Percentiles rank a stretch among this genome's conserved stretches.
These are phyloP conservation scores for Hydractinia echinata DNA, from an alignment of 30 jellyfish, hydroid and myxozoan species.

Conservation along the genomic window DNA sequence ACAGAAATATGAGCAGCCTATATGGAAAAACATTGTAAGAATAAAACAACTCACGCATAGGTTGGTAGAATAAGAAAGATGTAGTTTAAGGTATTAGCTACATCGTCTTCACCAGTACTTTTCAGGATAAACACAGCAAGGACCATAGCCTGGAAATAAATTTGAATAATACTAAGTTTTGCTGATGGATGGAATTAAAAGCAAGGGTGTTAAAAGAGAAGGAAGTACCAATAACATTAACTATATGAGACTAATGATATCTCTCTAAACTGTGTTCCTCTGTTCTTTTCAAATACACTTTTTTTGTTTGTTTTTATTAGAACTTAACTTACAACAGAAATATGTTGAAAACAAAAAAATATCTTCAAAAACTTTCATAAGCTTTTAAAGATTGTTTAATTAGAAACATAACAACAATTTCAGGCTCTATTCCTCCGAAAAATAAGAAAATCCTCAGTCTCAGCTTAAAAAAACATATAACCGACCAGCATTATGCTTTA, in stretches of 20 bases:
- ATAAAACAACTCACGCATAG: conserved; percentile 53
- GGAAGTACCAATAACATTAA: not conserved
- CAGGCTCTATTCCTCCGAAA: not conserved
- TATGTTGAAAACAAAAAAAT: not conserved
- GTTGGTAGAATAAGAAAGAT: conserved; percentile 68
- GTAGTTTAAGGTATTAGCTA: conserved; percentile 64
- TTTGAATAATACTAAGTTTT: not conserved
- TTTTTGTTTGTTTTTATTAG: too few relatives aligned
- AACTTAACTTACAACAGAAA: too few relatives aligned
- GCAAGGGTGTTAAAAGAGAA: not conserved
- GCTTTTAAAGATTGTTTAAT: not conserved
- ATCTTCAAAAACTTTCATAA: not conserved
- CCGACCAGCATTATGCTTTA: too few relatives aligned
- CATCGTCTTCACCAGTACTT: conserved; percentile 34
- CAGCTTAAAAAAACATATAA: too few relatives aligned
- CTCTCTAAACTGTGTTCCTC: too few relatives aligned
- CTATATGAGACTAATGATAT: too few relatives aligned
- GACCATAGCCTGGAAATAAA: conserved; percentile 50
- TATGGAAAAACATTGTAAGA: not conserved
- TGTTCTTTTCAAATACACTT: too few relatives aligned
- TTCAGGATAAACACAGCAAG: conserved; percentile 70
- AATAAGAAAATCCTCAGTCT: not conserved
- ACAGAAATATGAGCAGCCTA: not conserved
- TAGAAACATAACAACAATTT: not conserved
- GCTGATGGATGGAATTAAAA: not conserved